Evolutionary conservation across 2,113 vertebrate genomes (phyloP).

Genomic region (Rhinopithecus roxellana): DNA sequence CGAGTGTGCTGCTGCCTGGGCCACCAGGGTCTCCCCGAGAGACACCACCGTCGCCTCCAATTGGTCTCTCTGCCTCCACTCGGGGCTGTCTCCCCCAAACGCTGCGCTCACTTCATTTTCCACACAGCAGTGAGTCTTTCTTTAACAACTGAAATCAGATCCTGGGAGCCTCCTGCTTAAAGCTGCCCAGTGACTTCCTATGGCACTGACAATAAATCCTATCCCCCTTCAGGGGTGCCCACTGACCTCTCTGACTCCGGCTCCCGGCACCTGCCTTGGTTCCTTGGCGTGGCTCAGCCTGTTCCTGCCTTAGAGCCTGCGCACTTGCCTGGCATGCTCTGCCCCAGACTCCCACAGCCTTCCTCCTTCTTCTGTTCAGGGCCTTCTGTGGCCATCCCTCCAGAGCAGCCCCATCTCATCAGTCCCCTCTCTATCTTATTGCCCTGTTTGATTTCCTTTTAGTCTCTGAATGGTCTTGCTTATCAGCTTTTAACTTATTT

Average conservation of each 20-base stretch:
- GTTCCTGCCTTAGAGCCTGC: neutral
- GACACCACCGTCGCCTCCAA: rapidly evolving
- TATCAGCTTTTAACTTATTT: neutral
- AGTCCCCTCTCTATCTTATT: too few species aligned
- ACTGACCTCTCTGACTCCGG: neutral
- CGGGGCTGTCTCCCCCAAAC: neutral
- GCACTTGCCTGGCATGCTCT: neutral
- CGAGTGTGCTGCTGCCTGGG: neutral
- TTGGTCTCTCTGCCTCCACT: neutral
- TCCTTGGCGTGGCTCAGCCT: neutral
- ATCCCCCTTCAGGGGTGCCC: rapidly evolving
- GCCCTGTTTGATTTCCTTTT: neutral
- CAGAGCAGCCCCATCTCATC: rapidly evolving
- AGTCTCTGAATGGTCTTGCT: neutral
- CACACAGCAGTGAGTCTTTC: neutral
- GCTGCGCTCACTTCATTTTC: neutral
- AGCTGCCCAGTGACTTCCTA: neutral
- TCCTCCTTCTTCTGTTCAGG: neutral
- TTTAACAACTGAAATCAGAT: neutral
- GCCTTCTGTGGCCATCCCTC: neutral
- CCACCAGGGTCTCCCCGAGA: neutral
- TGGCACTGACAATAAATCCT: neutral
- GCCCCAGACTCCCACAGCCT: neutral
- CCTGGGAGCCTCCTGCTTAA: neutral
- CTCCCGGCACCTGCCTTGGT: neutral